Evolutionary conservation across 2,888 invertebrate species (phyloP).

Genomic region (Clepsis dumicolana): DNA sequence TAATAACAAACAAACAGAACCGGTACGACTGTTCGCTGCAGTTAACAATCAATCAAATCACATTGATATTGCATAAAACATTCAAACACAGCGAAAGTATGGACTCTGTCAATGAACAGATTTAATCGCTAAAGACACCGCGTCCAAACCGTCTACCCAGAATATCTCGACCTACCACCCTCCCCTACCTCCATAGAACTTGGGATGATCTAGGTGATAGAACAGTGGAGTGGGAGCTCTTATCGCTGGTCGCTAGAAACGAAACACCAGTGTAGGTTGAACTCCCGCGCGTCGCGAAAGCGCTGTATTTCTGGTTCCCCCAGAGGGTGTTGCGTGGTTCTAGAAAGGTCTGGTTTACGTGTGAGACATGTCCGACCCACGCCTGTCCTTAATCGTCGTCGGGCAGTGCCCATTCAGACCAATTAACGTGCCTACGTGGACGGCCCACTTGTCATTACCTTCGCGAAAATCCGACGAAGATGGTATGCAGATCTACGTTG

Average conservation of each 20-base stretch:
- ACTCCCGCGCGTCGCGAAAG: slow-evolving; percentile 17
- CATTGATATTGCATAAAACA: slow-evolving; percentile 13
- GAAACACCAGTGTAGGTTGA: slow-evolving; percentile 12
- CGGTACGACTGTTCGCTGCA: background rate
- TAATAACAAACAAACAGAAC: slow-evolving; percentile 1
- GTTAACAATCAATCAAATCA: slow-evolving; percentile 1
- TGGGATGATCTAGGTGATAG: slow-evolving; percentile 3
- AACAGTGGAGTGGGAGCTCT: slow-evolving; percentile 21
- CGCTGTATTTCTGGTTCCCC: background rate
- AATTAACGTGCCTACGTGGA: slow-evolving; percentile 84
- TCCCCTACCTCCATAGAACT: slow-evolving; percentile 41
- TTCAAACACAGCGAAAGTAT: slow-evolving; percentile 33
- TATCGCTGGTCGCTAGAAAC: slow-evolving; percentile 4
- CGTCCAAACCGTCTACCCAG: slow-evolving; percentile 54
- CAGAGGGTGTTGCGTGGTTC: slow-evolving; percentile 43
- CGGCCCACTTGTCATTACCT: slow-evolving; percentile 76
- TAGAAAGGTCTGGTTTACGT: slow-evolving; percentile 59
- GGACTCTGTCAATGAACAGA: slow-evolving; percentile 82
- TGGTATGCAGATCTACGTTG: slow-evolving; percentile 36
- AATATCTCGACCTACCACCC: slow-evolving; percentile 54
- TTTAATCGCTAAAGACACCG: slow-evolving; percentile 67
- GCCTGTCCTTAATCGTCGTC: slow-evolving; percentile 75
- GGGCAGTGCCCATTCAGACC: slow-evolving; percentile 78
- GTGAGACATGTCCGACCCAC: slow-evolving; percentile 79
- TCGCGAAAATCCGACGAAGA: slow-evolving; percentile 48